Base-by-base conservation (phyloP, 2,888 invertebrate genomes). In the Nemotelus nigrinus region DNA sequence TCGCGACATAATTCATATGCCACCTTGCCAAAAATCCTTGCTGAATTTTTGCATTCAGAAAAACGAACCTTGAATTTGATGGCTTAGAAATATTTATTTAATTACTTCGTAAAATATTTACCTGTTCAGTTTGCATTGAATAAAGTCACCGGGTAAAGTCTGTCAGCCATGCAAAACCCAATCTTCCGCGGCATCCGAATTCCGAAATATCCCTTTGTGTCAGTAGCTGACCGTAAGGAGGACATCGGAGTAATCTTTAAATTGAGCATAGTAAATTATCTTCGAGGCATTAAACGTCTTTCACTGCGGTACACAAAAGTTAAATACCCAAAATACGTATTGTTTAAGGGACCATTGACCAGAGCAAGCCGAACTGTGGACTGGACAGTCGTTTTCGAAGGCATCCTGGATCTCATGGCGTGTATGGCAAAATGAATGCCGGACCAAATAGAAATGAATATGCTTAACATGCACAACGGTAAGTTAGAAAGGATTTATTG, bases 31-130 rank as follows among this genome's bases (percentile, higher is more conserved):
- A 25, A 25, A 25, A 25, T 25, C 25, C 25, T 25, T 25, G 25
- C 25, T 25, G 1, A 25, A 25, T 25, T 1, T 25, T 25, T 25
- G 25, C 25, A 25, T 25, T 25, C 25, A 25, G 25, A 5, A 64
- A 64, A 5, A 64, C 10, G 41, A 8, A 64, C 75, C 75, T 75
- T 75, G 75, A 47, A 25, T 53, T 70, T 65, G 47, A 68, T 50
- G 25, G 10, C 71, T 57, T 63, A 39, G 4, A 63, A 75, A 45
- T 48, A 53, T 81, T 83, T 81, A 81, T 81, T 83, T 83, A 84
- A 84, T 84, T 85, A 83, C 82, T 83, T 84, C 82, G 83, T 84
- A 84, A 84, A 85, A 85, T 84, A 85, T 85, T 84, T 85, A 82
- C 81, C 82, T 80, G 74, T 3, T 72, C 47, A 7, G 41, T 74